Conservation (phyloP, 2,113 vertebrate genomes). For the Acrocephalus arundinaceus region DNA sequence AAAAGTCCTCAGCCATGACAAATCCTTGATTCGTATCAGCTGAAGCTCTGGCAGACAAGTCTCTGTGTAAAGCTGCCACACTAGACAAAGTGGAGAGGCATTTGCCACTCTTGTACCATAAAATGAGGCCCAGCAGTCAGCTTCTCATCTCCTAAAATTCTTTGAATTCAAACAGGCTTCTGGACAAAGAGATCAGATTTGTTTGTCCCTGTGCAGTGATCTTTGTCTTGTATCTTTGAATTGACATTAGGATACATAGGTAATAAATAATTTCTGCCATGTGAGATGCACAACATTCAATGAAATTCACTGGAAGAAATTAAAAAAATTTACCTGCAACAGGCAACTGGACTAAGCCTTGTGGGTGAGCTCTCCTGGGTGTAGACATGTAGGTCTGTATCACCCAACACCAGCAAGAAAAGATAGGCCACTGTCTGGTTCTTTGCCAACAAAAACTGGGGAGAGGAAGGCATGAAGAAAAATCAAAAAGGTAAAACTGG, state of each 20-base stretch:
- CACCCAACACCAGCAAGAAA: neutral
- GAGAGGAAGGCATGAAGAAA: neutral
- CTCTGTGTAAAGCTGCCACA: neutral
- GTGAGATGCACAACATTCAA: neutral
- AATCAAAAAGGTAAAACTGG: neutral
- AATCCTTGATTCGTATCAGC: neutral
- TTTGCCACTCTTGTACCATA: neutral
- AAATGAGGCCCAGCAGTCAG: neutral
- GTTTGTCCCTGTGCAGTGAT: neutral
- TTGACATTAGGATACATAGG: neutral
- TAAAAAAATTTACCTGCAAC: neutral
- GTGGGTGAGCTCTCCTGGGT: neutral
- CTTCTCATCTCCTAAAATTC: neutral
- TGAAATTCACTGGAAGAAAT: neutral
- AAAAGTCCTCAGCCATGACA: neutral
- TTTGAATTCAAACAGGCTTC: neutral
- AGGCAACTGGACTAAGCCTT: neutral
- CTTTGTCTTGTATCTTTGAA: neutral
- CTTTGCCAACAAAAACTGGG: neutral
- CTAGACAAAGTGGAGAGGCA: neutral
- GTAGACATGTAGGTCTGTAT: neutral
- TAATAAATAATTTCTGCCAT: conserved; percentile 18
- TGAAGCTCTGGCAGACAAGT: neutral
- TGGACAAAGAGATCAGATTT: neutral
- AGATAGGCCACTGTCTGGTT: neutral